Evolutionary conservation across 2,888 invertebrate species (phyloP), one percentile per base, ranked within the genome.

Genomic region (Choristoneura rosaceana): DNA sequence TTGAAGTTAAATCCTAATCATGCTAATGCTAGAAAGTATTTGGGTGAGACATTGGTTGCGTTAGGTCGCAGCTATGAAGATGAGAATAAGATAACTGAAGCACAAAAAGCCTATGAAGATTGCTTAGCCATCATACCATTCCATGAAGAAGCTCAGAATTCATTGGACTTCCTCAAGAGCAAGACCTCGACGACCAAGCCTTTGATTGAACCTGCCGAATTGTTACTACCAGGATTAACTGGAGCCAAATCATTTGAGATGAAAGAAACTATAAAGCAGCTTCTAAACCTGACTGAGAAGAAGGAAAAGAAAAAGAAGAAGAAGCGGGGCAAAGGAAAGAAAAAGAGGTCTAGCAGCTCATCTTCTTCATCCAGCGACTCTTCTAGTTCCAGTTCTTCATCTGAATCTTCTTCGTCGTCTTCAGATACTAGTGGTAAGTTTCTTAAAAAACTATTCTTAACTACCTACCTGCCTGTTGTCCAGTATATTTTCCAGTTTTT

Each of bases 21-120:
- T 90, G 96, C 97, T 2, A 99, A 99, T 91, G 99, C 99, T 45
- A 96, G 97, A 71, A 98, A 98, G 88, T 99, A 99, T 91, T 96
- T 98, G 95, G 97, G 98, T 45, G 98, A 99, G 89, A 99, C 99
- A 0, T 91, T 98, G 60, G 97, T 98, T 0, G 99, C 98, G 0
- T 92, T 97, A 65, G 99, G 98, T 47, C 96, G 98, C 64, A 98
- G 98, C 84, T 97, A 97, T 85, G 98, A 98, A 85, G 98, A 98
- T 80, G 97, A 97, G 79, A 97, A 97, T 83, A 97, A 98, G 80
- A 95, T 97, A 68, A 96, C 97, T 3, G 98, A 98, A 78, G 98
- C 98, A 0, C 95, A 97, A 71, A 97, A 97, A 80, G 97, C 97
- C 0, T 98, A 98, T 81, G 97, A 96, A 82, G 97, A 97, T 84